Conservation (phyloP, 92 coral and sea anemone genomes). For the Paragorgia papillata region DNA sequence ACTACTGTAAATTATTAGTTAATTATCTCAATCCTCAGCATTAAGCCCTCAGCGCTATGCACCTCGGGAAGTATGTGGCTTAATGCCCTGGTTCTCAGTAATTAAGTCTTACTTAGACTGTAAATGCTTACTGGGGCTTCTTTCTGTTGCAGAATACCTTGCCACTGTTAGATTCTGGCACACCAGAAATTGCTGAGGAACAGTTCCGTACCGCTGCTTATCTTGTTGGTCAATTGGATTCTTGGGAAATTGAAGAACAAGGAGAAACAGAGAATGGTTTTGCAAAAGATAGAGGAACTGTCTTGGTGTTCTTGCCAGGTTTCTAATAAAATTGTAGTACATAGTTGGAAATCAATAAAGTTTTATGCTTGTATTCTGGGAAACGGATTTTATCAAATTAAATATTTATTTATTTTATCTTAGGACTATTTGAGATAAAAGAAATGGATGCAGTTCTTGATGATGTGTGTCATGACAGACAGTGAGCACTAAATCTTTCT, state of each 20-base stretch:
- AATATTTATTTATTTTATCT: slow-evolving; percentile 4
- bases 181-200: slow-evolving; percentile 72
- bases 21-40: no score
- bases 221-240: slow-evolving; percentile 67
- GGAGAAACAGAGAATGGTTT: slow-evolving; percentile 43
- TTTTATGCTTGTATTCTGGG: no score
- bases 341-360: no score
- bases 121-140: no score
- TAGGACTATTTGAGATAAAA: slow-evolving; percentile 78
- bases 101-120: neutral
- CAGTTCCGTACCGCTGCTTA: slow-evolving; percentile 70
- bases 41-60: no score
- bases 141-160: slow-evolving; percentile 44
- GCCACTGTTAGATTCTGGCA: slow-evolving; percentile 70
- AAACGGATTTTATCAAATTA: no score
- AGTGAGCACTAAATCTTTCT: slow-evolving; percentile 47
- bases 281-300: slow-evolving; percentile 72
- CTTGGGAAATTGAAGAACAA: slow-evolving; percentile 47
- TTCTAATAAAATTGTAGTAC: slow-evolving; percentile 9
- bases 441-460: slow-evolving; percentile 69
- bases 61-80: no score
- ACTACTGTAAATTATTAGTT: no score
- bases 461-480: slow-evolving; percentile 54
- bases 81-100: no score
- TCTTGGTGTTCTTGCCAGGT: slow-evolving; percentile 93